Evolutionary conservation across 2,888 invertebrate genomes (phyloP).

Genomic region (Plemyria rubiginata): DNA sequence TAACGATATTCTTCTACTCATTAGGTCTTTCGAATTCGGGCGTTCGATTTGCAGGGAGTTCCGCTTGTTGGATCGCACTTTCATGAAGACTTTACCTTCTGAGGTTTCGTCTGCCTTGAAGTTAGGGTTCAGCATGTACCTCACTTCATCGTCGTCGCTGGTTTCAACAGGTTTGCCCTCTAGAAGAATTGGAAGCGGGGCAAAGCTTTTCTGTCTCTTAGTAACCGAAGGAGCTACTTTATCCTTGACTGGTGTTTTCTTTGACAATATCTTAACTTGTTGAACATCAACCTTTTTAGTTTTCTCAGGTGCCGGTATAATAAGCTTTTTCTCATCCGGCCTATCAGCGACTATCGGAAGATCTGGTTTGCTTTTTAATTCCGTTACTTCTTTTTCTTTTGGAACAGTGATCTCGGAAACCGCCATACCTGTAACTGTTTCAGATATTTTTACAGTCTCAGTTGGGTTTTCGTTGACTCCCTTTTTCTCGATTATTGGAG

Average conservation of each 20-base stretch:
- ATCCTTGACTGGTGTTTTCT: slow-evolving; percentile 57
- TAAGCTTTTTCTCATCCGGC: slow-evolving; percentile 32
- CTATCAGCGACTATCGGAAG: slow-evolving; percentile 33
- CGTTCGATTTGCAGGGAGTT: slow-evolving; percentile 74
- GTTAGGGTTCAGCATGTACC: slow-evolving; percentile 78
- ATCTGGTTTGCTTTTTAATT: slow-evolving; percentile 40
- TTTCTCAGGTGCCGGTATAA: slow-evolving; percentile 47
- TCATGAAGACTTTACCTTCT: slow-evolving; percentile 68
- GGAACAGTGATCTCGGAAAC: slow-evolving; percentile 35
- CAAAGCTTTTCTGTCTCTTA: slow-evolving; percentile 59
- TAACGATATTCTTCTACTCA: slow-evolving; percentile 69
- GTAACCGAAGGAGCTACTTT: slow-evolving; percentile 53
- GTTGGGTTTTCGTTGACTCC: slow-evolving; percentile 26
- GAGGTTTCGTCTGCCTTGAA: slow-evolving; percentile 57
- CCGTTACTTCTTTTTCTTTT: slow-evolving; percentile 35
- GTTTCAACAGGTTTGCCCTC: slow-evolving; percentile 53
- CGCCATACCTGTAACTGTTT: slow-evolving; percentile 25
- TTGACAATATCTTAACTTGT: slow-evolving; percentile 49
- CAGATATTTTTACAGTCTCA: slow-evolving; percentile 15
- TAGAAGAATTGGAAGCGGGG: slow-evolving; percentile 39
- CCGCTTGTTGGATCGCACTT: slow-evolving; percentile 69
- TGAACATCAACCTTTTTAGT: slow-evolving; percentile 50
- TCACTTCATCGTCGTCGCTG: slow-evolving; percentile 73
- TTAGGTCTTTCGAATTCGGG: slow-evolving; percentile 71
- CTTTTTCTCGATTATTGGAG: slow-evolving; percentile 36